Percentiles rank a stretch among this genome's conserved stretches.
phyloP scores from a whole-genome alignment of 2,797 vertebrate genomes.

The Vespertilio murinus region DNA sequence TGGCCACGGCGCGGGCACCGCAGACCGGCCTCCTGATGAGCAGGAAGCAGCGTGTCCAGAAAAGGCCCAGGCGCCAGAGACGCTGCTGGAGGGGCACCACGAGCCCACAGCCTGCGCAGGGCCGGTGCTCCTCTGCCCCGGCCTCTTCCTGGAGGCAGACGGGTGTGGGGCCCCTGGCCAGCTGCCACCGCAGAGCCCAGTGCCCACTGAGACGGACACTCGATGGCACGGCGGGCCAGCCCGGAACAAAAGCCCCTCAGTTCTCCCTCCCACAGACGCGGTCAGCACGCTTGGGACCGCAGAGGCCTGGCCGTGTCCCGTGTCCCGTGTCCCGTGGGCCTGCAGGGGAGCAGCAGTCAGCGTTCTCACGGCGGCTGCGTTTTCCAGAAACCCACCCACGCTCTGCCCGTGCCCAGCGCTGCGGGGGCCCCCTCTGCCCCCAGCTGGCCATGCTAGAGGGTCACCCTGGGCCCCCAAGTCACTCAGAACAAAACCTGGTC shows the following conservation, averaged over 20 bases:
- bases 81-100: neutral
- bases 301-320: neutral
- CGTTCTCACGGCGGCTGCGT: rapidly evolving
- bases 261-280: neutral
- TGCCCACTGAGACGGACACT: neutral
- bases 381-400: neutral
- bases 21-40: neutral
- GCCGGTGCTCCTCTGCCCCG: neutral
- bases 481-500: neutral
- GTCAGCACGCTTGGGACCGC: neutral
- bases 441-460: no score
- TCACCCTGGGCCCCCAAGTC: rapidly evolving
- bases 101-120: neutral
- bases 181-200: neutral
- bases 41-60: neutral
- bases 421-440: neutral
- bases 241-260: neutral
- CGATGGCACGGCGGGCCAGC: rapidly evolving
- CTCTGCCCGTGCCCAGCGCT: neutral
- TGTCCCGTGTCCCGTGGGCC: neutral
- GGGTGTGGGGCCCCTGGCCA: neutral
- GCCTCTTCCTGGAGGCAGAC: neutral
- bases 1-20: neutral
- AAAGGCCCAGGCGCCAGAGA: neutral
- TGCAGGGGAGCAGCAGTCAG: neutral